These are phyloP conservation scores for Peromyscus nudipes DNA, from an alignment of 2,797 vertebrate species.

Conservation along the genomic window DNA sequence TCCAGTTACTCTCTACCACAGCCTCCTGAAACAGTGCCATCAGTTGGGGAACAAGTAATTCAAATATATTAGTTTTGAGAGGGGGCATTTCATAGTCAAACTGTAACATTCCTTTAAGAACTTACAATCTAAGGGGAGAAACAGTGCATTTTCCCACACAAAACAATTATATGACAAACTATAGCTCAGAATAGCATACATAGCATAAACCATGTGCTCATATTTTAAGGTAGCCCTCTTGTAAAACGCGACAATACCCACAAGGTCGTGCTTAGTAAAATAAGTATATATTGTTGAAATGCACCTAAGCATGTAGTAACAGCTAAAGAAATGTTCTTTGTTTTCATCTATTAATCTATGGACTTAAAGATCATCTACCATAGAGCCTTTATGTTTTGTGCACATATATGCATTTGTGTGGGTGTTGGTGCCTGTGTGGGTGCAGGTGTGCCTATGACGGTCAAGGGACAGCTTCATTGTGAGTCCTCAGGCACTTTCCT, in stretches of 20 bases:
- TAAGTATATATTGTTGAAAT: neutral
- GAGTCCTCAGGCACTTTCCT: neutral
- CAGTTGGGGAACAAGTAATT: neutral
- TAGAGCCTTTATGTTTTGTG: neutral
- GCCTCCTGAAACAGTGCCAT: neutral
- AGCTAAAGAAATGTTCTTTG: neutral
- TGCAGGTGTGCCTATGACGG: neutral
- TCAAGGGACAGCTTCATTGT: neutral
- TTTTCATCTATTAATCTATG: neutral
- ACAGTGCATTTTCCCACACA: neutral
- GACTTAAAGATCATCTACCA: neutral
- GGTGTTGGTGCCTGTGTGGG: neutral
- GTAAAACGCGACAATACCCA: neutral
- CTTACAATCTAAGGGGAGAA: neutral
- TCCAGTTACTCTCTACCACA: no score
- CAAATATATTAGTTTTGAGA: neutral
- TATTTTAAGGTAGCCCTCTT: constrained; percentile 34
- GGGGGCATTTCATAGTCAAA: neutral
- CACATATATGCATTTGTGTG: neutral
- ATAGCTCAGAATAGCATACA: neutral
- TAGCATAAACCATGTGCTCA: neutral
- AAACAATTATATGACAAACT: neutral
- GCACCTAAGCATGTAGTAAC: neutral
- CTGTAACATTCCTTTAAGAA: neutral
- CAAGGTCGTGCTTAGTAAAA: neutral